phyloP scores from a whole-genome alignment of 2,113 vertebrate species.

The Numenius arquata region DNA sequence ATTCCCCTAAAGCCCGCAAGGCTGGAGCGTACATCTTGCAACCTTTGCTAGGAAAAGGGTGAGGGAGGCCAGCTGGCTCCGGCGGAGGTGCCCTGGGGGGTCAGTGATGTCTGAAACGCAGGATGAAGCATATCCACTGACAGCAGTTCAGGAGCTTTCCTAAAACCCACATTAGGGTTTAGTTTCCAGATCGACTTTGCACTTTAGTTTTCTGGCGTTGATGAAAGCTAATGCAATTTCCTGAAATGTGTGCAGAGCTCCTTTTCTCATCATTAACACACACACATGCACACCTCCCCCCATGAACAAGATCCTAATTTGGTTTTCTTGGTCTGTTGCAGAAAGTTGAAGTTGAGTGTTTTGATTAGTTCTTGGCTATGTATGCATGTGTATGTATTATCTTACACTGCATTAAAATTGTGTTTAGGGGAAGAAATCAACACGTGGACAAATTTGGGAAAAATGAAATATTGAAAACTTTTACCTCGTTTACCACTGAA shows the following conservation, averaged over 20 bases:
- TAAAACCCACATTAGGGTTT: background rate
- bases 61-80: background rate
- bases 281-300: background rate
- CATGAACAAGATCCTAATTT: background rate
- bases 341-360: background rate
- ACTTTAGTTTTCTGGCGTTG: background rate
- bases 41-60: background rate
- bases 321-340: background rate
- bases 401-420: background rate
- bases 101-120: background rate
- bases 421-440: background rate
- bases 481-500: background rate
- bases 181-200: background rate
- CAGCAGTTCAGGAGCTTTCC: background rate
- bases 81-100: background rate
- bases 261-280: background rate
- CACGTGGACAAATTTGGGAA: background rate
- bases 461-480: background rate
- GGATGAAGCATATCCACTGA: background rate
- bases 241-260: background rate
- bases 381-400: background rate
- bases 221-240: background rate
- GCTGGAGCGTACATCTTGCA: background rate
- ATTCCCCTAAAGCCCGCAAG: background rate
- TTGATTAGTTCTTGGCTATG: constrained; percentile 18